Percentiles rank a stretch among this genome's conserved stretches.
Evolutionary conservation across 1,140 invertebrate genomes (phyloP).

Genomic region (Lepidurus couesii): DNA sequence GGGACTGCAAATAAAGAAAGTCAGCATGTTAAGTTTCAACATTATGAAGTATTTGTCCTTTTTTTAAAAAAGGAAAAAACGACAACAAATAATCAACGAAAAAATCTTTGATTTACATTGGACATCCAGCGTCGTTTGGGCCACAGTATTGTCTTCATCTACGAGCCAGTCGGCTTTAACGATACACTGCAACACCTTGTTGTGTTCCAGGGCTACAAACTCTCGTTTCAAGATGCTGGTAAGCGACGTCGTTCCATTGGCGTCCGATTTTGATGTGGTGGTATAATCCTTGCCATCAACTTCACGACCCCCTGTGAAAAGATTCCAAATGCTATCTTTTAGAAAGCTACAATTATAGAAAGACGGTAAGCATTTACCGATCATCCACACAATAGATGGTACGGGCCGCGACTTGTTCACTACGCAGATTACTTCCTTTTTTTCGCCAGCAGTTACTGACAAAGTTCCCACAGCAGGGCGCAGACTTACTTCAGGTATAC

Average conservation of each 20-base stretch:
- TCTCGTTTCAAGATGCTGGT: not conserved
- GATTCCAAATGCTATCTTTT: not conserved
- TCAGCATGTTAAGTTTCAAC: not conserved
- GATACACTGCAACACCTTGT: not conserved
- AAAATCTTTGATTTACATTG: not conserved
- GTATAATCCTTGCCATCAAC: not conserved
- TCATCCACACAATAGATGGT: not conserved
- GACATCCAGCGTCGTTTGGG: not conserved
- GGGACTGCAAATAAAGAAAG: not conserved
- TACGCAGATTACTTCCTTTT: not conserved
- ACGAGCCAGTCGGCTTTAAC: not conserved
- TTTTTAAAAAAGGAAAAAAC: not conserved
- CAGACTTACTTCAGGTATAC: not conserved
- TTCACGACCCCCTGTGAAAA: not conserved
- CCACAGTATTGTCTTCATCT: not conserved
- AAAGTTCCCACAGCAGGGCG: not conserved
- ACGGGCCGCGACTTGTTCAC: not conserved
- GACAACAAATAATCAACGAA: not conserved
- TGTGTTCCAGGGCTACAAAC: not conserved
- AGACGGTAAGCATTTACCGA: not conserved
- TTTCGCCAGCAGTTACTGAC: not conserved
- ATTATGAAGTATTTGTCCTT: not conserved
- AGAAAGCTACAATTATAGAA: not conserved
- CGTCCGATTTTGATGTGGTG: not conserved
- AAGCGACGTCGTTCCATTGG: not conserved